These are phyloP conservation scores for Troilus luridus DNA, from an alignment of 2,888 invertebrate genomes.

Conservation along the genomic window DNA sequence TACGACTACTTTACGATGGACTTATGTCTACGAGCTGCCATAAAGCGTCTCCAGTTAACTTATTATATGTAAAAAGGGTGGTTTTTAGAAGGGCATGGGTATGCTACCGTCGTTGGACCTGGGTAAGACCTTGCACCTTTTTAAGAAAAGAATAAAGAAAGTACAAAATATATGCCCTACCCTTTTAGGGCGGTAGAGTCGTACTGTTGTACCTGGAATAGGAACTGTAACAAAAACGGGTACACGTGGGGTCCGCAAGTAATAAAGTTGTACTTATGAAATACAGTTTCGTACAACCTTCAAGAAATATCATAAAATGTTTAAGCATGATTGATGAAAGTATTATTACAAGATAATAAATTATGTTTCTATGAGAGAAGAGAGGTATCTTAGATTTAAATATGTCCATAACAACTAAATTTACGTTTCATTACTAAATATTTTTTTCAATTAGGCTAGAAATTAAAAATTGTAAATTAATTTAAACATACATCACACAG, in stretches of 20 bases:
- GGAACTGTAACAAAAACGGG: slow-evolving; percentile 20
- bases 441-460: too few relatives aligned
- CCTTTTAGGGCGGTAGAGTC: background rate
- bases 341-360: background rate
- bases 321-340: background rate
- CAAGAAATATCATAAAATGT: background rate
- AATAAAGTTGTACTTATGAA: background rate
- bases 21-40: background rate
- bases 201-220: background rate
- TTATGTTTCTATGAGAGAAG: background rate
- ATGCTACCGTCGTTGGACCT: background rate
- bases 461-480: too few relatives aligned
- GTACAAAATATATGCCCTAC: background rate
- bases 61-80: background rate
- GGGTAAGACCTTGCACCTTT: background rate
- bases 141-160: background rate
- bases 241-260: background rate
- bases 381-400: background rate
- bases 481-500: too few relatives aligned
- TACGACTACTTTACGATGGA: background rate
- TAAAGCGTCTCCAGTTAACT: background rate
- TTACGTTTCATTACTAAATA: too few relatives aligned
- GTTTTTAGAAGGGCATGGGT: background rate
- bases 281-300: background rate
- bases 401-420: too few relatives aligned